phyloP scores from a whole-genome alignment of 2,888 invertebrate species.

The Zootermopsis nevadensis region DNA sequence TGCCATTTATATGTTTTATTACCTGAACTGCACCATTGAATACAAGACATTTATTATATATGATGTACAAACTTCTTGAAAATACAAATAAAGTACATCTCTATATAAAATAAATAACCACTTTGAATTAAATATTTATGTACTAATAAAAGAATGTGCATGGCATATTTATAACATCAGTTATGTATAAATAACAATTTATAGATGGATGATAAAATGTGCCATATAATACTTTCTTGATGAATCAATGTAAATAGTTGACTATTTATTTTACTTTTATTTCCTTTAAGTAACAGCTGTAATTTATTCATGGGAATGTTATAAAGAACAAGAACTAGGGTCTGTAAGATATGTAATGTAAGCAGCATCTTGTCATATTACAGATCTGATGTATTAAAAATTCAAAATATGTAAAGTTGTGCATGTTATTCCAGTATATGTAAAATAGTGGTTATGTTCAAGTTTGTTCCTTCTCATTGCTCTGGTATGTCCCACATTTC shows the following conservation, averaged over 20 bases:
- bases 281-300: background rate
- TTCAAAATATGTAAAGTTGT: too few relatives aligned
- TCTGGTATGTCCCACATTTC: background rate
- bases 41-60: background rate
- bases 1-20: too few relatives aligned
- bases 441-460: background rate
- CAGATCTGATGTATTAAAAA: too few relatives aligned
- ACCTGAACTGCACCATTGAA: background rate
- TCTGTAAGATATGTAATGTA: too few relatives aligned
- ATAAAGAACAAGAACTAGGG: background rate
- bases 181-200: background rate
- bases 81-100: background rate
- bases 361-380: too few relatives aligned
- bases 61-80: background rate
- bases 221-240: background rate
- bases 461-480: background rate
- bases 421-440: too few relatives aligned
- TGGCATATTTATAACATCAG: constrained; percentile 4
- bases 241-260: background rate
- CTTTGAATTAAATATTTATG: too few relatives aligned
- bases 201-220: background rate
- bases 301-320: background rate
- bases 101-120: constrained; percentile 6
- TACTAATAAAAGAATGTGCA: background rate
- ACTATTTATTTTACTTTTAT: background rate